These are phyloP conservation scores for Turritopsis dohrnii DNA, from an alignment of 30 jellyfish, hydroid and myxozoan species.

Conservation along the genomic window DNA sequence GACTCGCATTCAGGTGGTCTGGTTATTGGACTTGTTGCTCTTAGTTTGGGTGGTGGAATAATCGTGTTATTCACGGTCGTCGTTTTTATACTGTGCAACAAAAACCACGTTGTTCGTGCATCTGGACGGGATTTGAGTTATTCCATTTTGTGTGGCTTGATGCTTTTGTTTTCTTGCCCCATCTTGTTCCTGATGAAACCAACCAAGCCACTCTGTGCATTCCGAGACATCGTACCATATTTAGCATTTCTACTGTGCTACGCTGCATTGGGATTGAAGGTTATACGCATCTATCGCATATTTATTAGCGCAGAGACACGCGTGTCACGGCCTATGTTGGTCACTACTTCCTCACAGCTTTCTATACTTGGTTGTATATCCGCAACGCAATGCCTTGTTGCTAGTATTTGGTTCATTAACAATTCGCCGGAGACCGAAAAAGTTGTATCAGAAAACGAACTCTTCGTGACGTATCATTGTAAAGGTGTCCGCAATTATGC, in stretches of 20 bases:
- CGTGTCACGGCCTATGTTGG: conserved; percentile 54
- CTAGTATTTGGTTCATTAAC: conserved; percentile 58
- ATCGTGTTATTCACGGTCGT: conserved; percentile 48
- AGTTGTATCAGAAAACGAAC: conserved; percentile 61
- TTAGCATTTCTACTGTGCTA: conserved; percentile 57
- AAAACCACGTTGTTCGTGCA: conserved; percentile 47
- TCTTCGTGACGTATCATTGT: conserved; percentile 49
- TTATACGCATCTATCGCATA: conserved; percentile 71
- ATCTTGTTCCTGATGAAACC: conserved; percentile 53
- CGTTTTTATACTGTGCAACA: conserved; percentile 47
- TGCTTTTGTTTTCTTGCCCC: conserved; percentile 48
- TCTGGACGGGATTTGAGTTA: conserved; percentile 87
- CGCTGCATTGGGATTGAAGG: conserved; percentile 68
- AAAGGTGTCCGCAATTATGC: conserved; percentile 36
- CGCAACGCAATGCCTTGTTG: conserved; percentile 46
- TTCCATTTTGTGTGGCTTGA: conserved; percentile 60
- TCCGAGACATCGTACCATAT: conserved; percentile 58
- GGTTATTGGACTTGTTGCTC: conserved; percentile 10
- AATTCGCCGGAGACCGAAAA: conserved; percentile 41
- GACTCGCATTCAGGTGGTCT: neutral
- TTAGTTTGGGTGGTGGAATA: conserved; percentile 40
- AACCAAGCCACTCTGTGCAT: conserved; percentile 42
- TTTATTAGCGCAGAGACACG: conserved; percentile 69
- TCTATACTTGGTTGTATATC: conserved; percentile 46
- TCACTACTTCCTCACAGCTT: conserved; percentile 73